Evolutionary conservation across 2,797 vertebrate genomes (phyloP).

Genomic region (Balearica regulorum): DNA sequence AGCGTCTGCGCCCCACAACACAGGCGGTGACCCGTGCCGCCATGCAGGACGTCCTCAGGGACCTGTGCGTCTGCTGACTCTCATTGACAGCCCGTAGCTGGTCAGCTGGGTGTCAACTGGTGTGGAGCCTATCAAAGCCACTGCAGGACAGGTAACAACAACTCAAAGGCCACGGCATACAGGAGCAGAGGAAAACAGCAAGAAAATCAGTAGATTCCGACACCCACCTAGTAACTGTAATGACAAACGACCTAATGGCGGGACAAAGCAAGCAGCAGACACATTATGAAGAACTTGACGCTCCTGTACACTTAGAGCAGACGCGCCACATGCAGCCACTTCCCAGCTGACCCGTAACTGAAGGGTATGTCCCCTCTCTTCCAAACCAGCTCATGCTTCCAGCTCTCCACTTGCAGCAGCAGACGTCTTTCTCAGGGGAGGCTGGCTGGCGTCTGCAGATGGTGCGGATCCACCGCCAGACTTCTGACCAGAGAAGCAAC

Average conservation of each 20-base stretch:
- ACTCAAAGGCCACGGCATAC: background rate
- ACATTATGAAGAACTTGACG: background rate
- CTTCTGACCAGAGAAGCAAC: background rate
- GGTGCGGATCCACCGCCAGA: rapidly evolving
- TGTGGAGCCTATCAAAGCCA: background rate
- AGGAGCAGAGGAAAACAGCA: background rate
- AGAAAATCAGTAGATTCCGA: background rate
- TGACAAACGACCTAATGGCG: background rate
- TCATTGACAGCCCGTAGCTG: background rate
- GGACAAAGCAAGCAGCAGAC: background rate
- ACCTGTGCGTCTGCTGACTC: background rate
- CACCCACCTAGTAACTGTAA: background rate
- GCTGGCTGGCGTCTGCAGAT: rapidly evolving
- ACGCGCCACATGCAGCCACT: background rate
- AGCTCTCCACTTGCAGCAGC: background rate
- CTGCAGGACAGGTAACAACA: background rate
- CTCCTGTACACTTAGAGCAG: background rate
- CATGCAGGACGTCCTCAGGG: background rate
- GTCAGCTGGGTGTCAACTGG: background rate
- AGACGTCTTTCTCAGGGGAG: background rate
- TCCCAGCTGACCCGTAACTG: background rate
- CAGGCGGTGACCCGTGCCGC: background rate
- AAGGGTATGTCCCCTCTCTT: background rate
- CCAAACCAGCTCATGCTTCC: background rate
- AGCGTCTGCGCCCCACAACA: background rate